Conservation (phyloP, 2,797 vertebrate species). For the Vultur gryphus region DNA sequence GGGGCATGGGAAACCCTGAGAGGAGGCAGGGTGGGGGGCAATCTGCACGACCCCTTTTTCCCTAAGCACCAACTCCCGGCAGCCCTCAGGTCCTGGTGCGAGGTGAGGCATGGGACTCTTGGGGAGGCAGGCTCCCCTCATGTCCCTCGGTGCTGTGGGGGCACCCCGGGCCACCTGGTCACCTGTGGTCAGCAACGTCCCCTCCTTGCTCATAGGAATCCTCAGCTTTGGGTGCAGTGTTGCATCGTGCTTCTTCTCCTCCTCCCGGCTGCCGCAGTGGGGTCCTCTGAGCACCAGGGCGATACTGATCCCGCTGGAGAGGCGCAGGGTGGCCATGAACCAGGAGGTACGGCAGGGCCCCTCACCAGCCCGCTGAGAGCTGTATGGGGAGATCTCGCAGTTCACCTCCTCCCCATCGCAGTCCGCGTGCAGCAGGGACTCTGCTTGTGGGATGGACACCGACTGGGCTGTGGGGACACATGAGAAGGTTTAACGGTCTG, state of each 20-base stretch:
- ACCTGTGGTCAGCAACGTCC: slow-evolving; percentile 74
- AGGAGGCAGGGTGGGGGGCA: neutral
- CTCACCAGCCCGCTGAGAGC: neutral
- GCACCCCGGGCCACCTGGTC: neutral
- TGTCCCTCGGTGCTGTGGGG: neutral
- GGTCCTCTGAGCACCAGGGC: slow-evolving; percentile 76
- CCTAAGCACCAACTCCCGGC: neutral
- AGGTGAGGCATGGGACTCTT: neutral
- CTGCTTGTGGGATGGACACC: slow-evolving; percentile 73
- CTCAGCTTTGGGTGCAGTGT: slow-evolving; percentile 47
- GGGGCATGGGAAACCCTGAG: neutral
- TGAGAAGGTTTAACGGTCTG: neutral
- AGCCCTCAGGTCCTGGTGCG: neutral
- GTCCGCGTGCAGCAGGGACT: slow-evolving; percentile 80
- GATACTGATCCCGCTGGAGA: slow-evolving; percentile 76
- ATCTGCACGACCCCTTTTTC: neutral
- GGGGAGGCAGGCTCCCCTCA: neutral
- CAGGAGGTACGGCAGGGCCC: neutral
- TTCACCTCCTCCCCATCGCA: slow-evolving; percentile 79
- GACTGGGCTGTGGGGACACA: slow-evolving; percentile 65
- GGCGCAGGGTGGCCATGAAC: slow-evolving; percentile 75
- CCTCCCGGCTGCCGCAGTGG: neutral
- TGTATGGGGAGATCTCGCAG: slow-evolving; percentile 79
- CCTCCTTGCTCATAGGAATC: slow-evolving; percentile 75
- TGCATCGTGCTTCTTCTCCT: neutral